Base-by-base conservation (phyloP, 1,140 invertebrate genomes). In the Lepidurus couesii region DNA sequence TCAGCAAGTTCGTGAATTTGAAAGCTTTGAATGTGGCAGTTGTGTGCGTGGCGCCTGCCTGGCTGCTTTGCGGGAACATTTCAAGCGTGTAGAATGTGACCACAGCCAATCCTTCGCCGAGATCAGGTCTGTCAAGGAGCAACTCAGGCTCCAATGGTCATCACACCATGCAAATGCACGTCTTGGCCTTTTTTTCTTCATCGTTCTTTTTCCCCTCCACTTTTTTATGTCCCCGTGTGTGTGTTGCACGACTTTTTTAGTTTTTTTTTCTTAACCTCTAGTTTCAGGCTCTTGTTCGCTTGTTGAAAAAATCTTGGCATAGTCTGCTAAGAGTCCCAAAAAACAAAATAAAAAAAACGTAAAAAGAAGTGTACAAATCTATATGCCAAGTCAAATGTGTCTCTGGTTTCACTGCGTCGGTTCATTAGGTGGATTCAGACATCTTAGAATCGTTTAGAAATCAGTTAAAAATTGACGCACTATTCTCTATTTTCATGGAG, bases 21-120 rank as follows among this genome's bases (percentile, higher is more conserved):
- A 65, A 65, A 65, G 53, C 53, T 65, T 65, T 65, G 53, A 65
- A 65, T 65, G 53, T 65, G 53, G 53, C 53, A 65, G 53, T 65
- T 65, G 53, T 65, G 53, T 65, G 53, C 53, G 53, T 65, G 53
- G 53, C 53, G 53, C 53, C 53, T 65, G 53, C 53, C 53, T 65
- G 53, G 53, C 53, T 65, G 53, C 53, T 65, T 65, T 65, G 53
- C 53, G 53, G 53, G 53, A 65, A 65, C 53, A 65, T 65, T 34
- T 65, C 53, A 65, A 65, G 53, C 53, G 53, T 65, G 53, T 65
- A 65, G 53, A 65, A 65, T 65, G 53, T 65, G 53, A 65, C 53
- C 53, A 65, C 53, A 65, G 53, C 53, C 53, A 65, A 65, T 65
- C 53, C 53, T 65, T 65, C 53, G 53, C 53, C 53, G 53, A 65